Evolutionary conservation across 2,797 vertebrate genomes (phyloP), one percentile per base, ranked within the genome.

Genomic region (Coranthus polyacanthus): DNA sequence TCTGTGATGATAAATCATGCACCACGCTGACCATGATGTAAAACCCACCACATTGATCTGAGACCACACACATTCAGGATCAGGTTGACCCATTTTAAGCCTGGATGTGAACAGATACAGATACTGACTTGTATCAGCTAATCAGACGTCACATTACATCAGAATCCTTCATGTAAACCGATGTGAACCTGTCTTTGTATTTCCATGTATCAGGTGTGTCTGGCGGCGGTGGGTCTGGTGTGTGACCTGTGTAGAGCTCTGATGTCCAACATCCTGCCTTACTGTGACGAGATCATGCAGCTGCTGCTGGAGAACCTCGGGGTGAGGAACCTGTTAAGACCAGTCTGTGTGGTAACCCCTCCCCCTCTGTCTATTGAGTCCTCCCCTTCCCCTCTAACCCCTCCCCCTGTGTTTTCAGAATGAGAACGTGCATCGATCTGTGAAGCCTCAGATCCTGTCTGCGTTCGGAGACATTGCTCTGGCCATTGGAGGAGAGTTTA

Each of bases 201-300:
- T n/a, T n/a, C n/a, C n/a, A n/a, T n/a, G n/a, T n/a, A n/a, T 5
- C 91, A 99, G 98, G 98, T 99, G 59, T 99, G 98, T 88, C 94
- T 98, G 90, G 96, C 97, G 0, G 95, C 98, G 0, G 97, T 99
- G 83, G 97, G 98, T 18, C 93, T 99, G 88, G 98, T 99, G 65
- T 98, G 97, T 24, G 98, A 99, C 84, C 89, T 99, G 18, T 99
- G 97, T 83, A 88, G 97, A 63, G 97, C 97, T 24, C 93, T 99
- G 57, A 96, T 95, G 82, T 92, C 96, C 87, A 98, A 98, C 91
- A 98, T 99, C 84, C 87, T 99, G 88, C 96, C 96, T 77, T 98
- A 96, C 89, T 99, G 98, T 49, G 98, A 99, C 0, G 97, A 99
- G 89, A 96, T 98, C 86, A 99, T 99, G 98, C 97, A 98, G 88